These are phyloP conservation scores for Axis porcinus DNA, from an alignment of 2,113 vertebrate species.

Conservation along the genomic window DNA sequence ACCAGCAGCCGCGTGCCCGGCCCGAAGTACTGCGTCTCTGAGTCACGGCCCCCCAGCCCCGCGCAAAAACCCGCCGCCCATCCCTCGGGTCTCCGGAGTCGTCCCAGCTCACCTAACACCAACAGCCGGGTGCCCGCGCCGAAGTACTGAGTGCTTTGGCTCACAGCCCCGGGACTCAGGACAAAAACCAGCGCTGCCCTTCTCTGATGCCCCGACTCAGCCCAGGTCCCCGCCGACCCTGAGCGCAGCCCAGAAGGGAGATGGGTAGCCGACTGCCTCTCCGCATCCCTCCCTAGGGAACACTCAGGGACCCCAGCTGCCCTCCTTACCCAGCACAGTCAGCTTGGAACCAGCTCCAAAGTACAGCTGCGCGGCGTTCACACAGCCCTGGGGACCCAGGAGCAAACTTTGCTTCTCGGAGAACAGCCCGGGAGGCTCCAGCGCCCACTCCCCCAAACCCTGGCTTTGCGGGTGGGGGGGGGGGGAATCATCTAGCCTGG, in stretches of 20 bases:
- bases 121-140: conserved; percentile 45
- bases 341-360: conserved; percentile 43
- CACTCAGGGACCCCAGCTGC: no score
- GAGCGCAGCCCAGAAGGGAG: accelerated
- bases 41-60: neutral
- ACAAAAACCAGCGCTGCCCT: conserved; percentile 12
- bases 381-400: neutral
- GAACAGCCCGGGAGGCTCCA: neutral
- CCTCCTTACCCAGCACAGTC: conserved; percentile 14
- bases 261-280: neutral
- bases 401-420: neutral
- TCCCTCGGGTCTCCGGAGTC: neutral
- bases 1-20: conserved; percentile 52
- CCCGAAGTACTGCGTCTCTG: neutral
- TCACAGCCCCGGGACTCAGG: neutral
- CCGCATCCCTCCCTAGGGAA: neutral
- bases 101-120: conserved; percentile 58
- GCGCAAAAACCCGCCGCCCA: neutral
- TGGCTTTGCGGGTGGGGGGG: neutral
- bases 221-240: neutral
- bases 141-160: conserved; percentile 33
- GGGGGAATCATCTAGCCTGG: neutral
- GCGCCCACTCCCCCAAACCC: accelerated
- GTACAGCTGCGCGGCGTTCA: neutral
- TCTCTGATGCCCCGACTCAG: neutral